These are phyloP conservation scores for Aphodius granarius DNA, from an alignment of 2,888 invertebrate species.

Conservation along the genomic window DNA sequence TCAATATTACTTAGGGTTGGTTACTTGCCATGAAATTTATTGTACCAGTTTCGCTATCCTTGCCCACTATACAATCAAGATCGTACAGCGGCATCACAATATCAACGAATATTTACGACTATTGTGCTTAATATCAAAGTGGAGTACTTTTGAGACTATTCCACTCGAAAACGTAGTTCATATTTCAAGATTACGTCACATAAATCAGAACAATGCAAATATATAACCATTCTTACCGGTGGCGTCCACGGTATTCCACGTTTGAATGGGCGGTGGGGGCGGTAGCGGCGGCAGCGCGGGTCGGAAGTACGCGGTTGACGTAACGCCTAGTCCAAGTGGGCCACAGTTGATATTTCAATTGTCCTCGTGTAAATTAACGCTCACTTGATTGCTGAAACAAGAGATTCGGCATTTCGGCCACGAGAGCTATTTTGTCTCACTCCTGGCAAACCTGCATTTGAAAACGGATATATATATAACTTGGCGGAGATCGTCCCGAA, in stretches of 20 bases:
- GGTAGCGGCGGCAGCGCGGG: background rate
- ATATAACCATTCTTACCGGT: background rate
- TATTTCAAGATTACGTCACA: background rate
- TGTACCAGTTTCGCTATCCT: background rate
- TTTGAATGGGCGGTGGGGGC: background rate
- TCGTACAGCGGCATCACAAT: background rate
- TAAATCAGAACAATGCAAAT: background rate
- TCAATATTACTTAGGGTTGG: no score
- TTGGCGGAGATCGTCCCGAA: background rate
- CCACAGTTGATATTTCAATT: constrained; percentile 13
- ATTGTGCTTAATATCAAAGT: background rate
- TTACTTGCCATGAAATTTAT: background rate
- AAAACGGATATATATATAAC: constrained; percentile 3
- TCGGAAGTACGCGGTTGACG: background rate
- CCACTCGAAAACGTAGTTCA: background rate
- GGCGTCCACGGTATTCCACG: background rate
- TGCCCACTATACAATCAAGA: background rate
- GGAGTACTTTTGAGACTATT: background rate
- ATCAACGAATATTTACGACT: background rate
- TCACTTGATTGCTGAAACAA: constrained; percentile 28
- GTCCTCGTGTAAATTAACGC: constrained; percentile 27
- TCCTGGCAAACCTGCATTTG: background rate
- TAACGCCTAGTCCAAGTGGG: background rate
- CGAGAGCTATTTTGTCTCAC: constrained; percentile 5
- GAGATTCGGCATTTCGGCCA: constrained; percentile 11